Conservation (phyloP, 2,113 vertebrate species). For the Mirounga angustirostris region DNA sequence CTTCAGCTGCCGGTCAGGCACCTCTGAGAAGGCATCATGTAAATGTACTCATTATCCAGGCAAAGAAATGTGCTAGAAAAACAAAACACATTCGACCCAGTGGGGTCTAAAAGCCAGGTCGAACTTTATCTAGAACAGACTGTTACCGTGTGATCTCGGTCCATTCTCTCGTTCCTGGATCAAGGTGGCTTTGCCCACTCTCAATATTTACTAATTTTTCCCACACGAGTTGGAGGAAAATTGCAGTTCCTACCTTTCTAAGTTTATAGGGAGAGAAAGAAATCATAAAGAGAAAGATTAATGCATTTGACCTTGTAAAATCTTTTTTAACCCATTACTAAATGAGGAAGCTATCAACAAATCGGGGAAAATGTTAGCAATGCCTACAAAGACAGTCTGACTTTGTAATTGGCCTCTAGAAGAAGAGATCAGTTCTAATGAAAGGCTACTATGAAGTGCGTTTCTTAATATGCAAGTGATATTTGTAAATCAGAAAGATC, state of each 20-base stretch:
- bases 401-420: not conserved
- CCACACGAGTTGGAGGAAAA: not conserved
- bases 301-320: not conserved
- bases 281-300: not conserved
- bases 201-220: not conserved
- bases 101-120: not conserved
- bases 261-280: not conserved
- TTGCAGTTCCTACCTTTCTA: not conserved
- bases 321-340: not conserved
- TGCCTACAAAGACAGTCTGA: not conserved
- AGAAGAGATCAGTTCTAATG: not conserved
- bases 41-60: not conserved
- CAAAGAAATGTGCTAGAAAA: not conserved
- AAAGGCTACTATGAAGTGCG: not conserved
- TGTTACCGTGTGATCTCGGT: rapidly evolving
- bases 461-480: not conserved
- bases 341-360: not conserved
- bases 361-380: not conserved
- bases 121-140: not conserved
- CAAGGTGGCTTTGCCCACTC: not conserved
- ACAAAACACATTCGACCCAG: not conserved
- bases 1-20: not conserved
- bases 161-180: not conserved
- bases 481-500: not conserved
- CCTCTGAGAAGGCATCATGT: not conserved